Base-by-base conservation (phyloP, 1,140 invertebrate genomes). In the Spodoptera litura region DNA sequence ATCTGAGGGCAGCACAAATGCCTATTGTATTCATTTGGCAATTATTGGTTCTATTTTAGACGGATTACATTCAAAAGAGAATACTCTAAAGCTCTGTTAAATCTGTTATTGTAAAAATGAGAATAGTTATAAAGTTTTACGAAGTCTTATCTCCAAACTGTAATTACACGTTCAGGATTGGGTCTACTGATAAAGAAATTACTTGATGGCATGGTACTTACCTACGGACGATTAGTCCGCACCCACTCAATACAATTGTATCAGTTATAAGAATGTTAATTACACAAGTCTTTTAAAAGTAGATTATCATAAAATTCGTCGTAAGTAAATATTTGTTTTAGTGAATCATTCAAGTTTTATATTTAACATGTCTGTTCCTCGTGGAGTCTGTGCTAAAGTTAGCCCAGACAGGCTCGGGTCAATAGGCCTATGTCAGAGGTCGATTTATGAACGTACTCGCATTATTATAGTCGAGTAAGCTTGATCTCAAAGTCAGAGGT, bases 261-360 rank as follows among this genome's bases (percentile, higher is more conserved):
- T 81, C 83, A 38, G 77, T 64, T 81, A 85, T 87, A 86, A 88
- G 89, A 93, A 93, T 93, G 91, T 93, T 93, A 91, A 93, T 91
- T 93, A 87, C 88, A 73, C 76, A 91, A 87, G 84, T 88, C 82
- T 82, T 91, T 90, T 86, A 78, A 72, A n/a, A 51, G 38, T 9
- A 64, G 73, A 75, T 55, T 64, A 75, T 27, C 13, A 3, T 64
- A 10, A 49, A 73, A 59, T 49, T 25, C 8, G 56, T 62, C 51
- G n/a, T 27, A 66, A 5, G 38, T n/a, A 64, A 4, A n/a, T 66
- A 25, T 4, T 20, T 13, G 12, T 49, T 66, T 70, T 31, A n/a
- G n/a, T 52, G 49, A 52, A 70, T 70, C 27, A 4, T 51, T 25
- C 4, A 53, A 31, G 44, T 31, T 52, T 27, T 70, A 70, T 70